Base-by-base conservation (phyloP, 2,888 invertebrate species). In the Idaea aversata region DNA sequence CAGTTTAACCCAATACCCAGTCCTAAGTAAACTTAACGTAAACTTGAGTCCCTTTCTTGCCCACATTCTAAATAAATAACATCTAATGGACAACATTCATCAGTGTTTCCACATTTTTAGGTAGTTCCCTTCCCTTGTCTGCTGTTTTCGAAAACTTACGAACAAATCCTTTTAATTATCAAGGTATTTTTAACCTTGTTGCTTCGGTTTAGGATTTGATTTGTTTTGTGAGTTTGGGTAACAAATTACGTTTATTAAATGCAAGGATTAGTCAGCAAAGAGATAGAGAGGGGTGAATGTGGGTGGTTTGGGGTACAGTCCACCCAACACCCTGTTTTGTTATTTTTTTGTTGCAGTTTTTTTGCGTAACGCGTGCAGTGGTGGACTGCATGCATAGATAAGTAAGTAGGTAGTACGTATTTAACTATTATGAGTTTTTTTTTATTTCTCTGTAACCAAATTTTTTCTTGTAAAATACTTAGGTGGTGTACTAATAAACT, bases 41-140 rank as follows among this genome's bases (percentile, higher is more conserved):
- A 88, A 91, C 88, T 91, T 91, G 72, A 86, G 90, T 89, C 91
- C 91, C 91, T 91, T 86, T 87, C 86, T 88, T 87, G 88, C 90
- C 91, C 93, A 87, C 93, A 91, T 88, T 92, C 93, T 93, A 93
- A 93, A 93, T 93, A 93, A 93, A 93, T 93, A 93, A 93, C 93
- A 88, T 91, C 93, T 93, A 93, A 93, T 93, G 93, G 93, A 87
- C 85, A 83, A 90, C 93, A 93, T 93, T 93, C 93, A 93, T 93
- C 93, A 93, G 91, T 81, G 91, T 91, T 92, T 90, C 91, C 87
- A 89, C 92, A 90, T 92, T 93, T 93, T 93, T 92, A 91, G 92
- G 90, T 89, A 85, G 85, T 88, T 88, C 88, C 90, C 86, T 82
- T 75, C 82, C 25, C 25, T 25, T 86, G 89, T 88, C 89, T 88